Percentiles rank a stretch among this genome's conserved stretches.
These are phyloP conservation scores for Oplegnathus fasciatus DNA, from an alignment of 2,113 vertebrate species.

Conservation along the genomic window DNA sequence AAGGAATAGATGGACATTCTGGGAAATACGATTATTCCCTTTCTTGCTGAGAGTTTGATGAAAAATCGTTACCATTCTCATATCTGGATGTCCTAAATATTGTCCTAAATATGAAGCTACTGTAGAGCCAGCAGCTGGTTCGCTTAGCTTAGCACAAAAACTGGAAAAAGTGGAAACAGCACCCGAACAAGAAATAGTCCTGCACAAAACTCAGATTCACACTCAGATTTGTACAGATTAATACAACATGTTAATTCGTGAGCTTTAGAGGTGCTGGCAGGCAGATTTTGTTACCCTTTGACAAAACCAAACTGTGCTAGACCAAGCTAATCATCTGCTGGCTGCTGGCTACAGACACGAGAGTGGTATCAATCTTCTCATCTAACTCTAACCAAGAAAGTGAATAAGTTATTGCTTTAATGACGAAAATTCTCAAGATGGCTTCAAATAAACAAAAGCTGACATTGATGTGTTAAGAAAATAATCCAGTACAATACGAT, in stretches of 20 bases:
- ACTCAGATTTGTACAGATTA: no score
- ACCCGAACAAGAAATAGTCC: no score
- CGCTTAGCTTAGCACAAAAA: not conserved
- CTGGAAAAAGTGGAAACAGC: no score
- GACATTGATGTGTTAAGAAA: not conserved
- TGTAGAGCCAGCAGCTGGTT: not conserved
- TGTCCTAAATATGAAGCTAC: not conserved
- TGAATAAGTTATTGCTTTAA: not conserved
- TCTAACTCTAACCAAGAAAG: not conserved
- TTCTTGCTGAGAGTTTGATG: not conserved
- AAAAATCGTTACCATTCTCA: not conserved
- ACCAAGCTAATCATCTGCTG: not conserved
- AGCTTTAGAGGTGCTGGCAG: no score
- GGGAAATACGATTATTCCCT: not conserved
- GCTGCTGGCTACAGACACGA: no score
- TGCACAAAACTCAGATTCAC: no score
- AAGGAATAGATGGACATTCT: conserved; percentile 10
- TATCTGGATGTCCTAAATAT: not conserved
- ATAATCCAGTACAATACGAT: not conserved
- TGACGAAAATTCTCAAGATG: not conserved
- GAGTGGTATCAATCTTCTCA: not conserved
- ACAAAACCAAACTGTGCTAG: no score
- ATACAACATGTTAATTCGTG: no score
- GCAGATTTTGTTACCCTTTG: no score
- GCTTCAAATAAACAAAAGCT: not conserved